Evolutionary conservation across 2,113 vertebrate genomes (phyloP).

Genomic region (Spheniscus mendiculus): DNA sequence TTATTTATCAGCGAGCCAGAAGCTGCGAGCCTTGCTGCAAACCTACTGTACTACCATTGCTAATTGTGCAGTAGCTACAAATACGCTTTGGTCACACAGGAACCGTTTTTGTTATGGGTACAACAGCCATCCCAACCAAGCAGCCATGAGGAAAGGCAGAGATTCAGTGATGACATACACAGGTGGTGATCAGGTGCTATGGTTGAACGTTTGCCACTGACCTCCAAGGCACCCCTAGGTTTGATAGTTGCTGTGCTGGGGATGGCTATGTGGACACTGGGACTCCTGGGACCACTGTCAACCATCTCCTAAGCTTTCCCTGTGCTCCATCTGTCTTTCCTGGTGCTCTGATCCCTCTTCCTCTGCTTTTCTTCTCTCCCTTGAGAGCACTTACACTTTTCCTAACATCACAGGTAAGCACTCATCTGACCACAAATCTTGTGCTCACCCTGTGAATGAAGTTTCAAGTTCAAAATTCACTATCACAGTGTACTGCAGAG

Average conservation of each 20-base stretch:
- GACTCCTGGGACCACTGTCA: background rate
- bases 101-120: background rate
- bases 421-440: background rate
- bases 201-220: background rate
- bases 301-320: background rate
- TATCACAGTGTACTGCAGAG: background rate
- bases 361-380: background rate
- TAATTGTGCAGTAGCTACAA: background rate
- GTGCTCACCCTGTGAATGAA: background rate
- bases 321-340: background rate
- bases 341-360: background rate
- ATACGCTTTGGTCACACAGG: background rate
- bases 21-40: background rate
- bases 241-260: background rate
- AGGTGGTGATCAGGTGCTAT: background rate
- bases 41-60: background rate
- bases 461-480: background rate
- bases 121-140: background rate
- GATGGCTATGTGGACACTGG: background rate
- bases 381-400: background rate
- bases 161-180: background rate
- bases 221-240: background rate
- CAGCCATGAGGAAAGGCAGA: background rate
- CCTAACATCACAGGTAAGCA: background rate
- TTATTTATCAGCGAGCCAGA: background rate